These are phyloP conservation scores for Petrocephalus sullivani DNA, from an alignment of 2,797 vertebrate genomes.

Conservation along the genomic window DNA sequence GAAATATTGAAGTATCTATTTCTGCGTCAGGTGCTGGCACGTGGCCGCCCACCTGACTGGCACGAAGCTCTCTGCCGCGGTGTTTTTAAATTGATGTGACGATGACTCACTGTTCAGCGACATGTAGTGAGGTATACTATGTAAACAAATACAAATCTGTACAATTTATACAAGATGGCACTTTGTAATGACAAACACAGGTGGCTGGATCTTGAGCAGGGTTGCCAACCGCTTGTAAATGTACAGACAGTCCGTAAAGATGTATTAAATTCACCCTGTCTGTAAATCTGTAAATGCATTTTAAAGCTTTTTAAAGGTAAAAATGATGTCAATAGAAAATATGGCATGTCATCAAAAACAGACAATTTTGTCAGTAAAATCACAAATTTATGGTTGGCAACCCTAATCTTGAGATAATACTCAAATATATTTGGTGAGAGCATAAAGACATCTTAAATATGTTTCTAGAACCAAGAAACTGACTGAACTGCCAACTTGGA, in stretches of 20 bases:
- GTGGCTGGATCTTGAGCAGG: not conserved
- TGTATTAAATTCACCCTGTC: not conserved
- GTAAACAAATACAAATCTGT: not conserved
- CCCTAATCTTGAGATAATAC: not conserved
- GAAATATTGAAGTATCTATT: constrained; percentile 12
- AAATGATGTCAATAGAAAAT: not conserved
- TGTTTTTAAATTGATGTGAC: not conserved
- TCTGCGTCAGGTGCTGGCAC: not conserved
- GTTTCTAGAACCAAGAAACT: not conserved
- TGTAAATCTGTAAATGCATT: not conserved
- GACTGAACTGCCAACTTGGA: not conserved
- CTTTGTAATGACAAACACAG: not conserved
- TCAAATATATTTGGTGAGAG: not conserved
- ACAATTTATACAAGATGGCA: not conserved
- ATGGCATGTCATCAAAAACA: not conserved
- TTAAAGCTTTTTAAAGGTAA: not conserved
- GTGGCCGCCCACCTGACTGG: not conserved
- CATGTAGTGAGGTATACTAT: not conserved
- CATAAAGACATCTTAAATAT: not conserved
- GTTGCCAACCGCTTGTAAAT: not conserved
- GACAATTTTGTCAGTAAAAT: no score
- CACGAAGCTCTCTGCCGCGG: not conserved
- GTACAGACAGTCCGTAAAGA: not conserved
- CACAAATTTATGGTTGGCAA: not conserved
- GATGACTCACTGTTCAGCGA: not conserved